Percentiles rank a stretch among this genome's conserved stretches.
These are phyloP conservation scores for Proctacanthus coquilletti DNA, from an alignment of 1,140 invertebrate genomes.

Conservation along the genomic window DNA sequence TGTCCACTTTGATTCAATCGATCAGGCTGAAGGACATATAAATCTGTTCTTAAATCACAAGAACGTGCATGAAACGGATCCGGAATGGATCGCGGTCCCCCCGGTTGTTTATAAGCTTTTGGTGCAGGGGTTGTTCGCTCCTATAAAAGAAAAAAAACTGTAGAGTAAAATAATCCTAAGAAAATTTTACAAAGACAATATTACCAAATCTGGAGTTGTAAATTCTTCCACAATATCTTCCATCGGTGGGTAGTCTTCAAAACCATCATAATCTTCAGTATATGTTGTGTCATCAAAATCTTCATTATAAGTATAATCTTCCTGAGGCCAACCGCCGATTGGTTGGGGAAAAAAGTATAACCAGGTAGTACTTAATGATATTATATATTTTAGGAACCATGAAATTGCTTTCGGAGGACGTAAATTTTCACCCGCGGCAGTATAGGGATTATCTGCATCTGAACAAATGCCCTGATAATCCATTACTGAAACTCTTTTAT, in stretches of 20 bases:
- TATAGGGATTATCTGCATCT: constrained; percentile 55
- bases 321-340: constrained; percentile 24
- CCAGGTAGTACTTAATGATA: constrained; percentile 21
- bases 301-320: constrained; percentile 23
- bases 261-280: constrained; percentile 22
- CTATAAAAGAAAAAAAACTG: constrained; percentile 6
- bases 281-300: constrained; percentile 24
- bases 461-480: constrained; percentile 81
- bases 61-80: constrained; percentile 45
- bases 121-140: constrained; percentile 23
- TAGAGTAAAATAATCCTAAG: not conserved
- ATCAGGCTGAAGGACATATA: constrained; percentile 71
- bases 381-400: constrained; percentile 23
- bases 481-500: constrained; percentile 67
- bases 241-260: constrained; percentile 19
- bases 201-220: constrained; percentile 23
- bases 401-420: constrained; percentile 16
- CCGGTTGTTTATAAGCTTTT: constrained; percentile 29
- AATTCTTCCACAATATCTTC: constrained; percentile 27
- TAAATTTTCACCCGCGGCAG: constrained; percentile 32
- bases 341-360: constrained; percentile 19
- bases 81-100: constrained; percentile 30
- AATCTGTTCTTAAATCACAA: constrained; percentile 74
- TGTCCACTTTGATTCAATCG: constrained; percentile 60
- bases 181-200: constrained; percentile 1